Base-by-base conservation (phyloP, 2,888 invertebrate genomes). In the Drosophila kuntzei region DNA sequence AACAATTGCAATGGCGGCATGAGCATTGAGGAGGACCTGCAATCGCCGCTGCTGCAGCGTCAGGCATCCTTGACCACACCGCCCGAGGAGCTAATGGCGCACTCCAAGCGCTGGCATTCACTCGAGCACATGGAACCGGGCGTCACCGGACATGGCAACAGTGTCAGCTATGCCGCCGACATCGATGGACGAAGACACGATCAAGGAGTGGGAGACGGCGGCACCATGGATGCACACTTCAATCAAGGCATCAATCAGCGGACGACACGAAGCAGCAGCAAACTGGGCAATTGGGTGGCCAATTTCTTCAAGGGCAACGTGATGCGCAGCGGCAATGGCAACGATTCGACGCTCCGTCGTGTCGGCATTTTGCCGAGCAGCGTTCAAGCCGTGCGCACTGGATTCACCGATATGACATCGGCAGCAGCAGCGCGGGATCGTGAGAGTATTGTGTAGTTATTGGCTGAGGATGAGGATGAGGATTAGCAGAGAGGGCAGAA, bases 51-150 rank as follows among this genome's bases (percentile, higher is more conserved):
- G 61, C 70, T 92, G 57, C 91, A 91, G 62, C 90, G 92, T 0
- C 92, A 92, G 75, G 89, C 91, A 14, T 92, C 92, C n/a, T 81
- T 92, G 2, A 92, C 92, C 14, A 85, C 89, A 49, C 90, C 92
- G 20, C 89, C 92, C 62, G 92, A 91, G 63, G 91, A 92, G 49
- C 89, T 90, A 50, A 92, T 94, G 89, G 93, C 93, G 80, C 93
- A 91, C 57, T 90, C 94, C 78, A 96, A 96, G 92, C 94, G 96
- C 88, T 97, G 97, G 95, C 95, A 95, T 82, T 97, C 97, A 47
- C 93, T 96, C 54, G 97, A 97, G 92, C 94, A 95, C 75, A 94
- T 96, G 62, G 91, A 91, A 54, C 89, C 86, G 3, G 80, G 77
- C 22, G 73, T 61, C 4, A 53, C 75, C 3, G 80, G 82, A 6